Evolutionary conservation across 2,113 vertebrate species (phyloP).

Genomic region (Solea solea): DNA sequence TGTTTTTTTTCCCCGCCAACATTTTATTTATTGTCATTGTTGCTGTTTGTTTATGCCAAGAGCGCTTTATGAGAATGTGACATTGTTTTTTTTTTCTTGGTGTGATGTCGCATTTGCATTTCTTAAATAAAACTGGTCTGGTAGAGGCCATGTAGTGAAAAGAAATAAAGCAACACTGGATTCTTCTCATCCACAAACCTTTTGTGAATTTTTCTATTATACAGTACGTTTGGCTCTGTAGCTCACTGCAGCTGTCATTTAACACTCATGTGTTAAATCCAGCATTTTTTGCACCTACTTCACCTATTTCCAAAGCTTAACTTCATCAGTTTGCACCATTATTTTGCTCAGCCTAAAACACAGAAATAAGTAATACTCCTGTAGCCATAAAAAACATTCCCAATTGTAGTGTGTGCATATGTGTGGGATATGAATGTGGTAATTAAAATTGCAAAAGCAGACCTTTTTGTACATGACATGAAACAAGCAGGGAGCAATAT

Average conservation of each 20-base stretch:
- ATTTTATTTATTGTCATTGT: conserved; percentile 84
- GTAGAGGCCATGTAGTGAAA: conserved; percentile 74
- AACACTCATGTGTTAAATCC: conserved; percentile 9
- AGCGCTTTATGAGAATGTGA: conserved; percentile 81
- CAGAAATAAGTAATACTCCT: background rate
- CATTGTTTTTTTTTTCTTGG: conserved; percentile 75
- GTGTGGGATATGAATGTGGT: conserved; percentile 46
- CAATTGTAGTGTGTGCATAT: background rate
- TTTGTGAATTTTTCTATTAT: conserved; percentile 62
- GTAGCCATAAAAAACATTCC: background rate
- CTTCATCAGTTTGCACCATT: background rate
- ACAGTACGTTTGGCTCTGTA: background rate
- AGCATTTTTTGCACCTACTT: background rate
- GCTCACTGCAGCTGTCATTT: conserved; percentile 20
- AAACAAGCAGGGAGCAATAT: conserved; percentile 1
- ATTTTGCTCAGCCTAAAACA: conserved; percentile 1
- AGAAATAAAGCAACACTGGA: conserved; percentile 81
- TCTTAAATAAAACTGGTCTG: conserved; percentile 77
- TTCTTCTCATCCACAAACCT: conserved; percentile 71
- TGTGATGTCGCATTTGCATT: conserved; percentile 77
- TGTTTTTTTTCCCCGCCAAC: conserved; percentile 65
- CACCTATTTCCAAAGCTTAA: background rate
- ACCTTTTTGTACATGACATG: background rate
- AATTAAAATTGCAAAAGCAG: background rate
- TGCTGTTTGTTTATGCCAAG: conserved; percentile 81